Conservation (phyloP, 2,113 vertebrate species). For the Ginglymostoma cirratum region DNA sequence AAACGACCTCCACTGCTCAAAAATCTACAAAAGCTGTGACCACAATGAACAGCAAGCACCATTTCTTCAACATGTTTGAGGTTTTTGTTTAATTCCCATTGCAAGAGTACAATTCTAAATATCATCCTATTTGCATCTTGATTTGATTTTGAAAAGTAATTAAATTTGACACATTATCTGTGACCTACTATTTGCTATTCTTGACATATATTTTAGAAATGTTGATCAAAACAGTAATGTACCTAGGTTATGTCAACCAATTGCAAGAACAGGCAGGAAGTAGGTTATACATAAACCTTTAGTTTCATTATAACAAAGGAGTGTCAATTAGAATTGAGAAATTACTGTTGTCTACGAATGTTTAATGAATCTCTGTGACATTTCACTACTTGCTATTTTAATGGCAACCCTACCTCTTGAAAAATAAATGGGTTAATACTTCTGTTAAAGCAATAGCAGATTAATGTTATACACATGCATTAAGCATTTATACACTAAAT, state of each 20-base stretch:
- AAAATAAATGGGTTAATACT: conserved; percentile 21
- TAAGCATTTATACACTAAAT: neutral
- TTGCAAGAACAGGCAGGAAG: neutral
- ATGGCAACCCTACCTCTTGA: neutral
- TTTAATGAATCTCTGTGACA: neutral
- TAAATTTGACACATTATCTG: neutral
- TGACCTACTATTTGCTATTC: neutral
- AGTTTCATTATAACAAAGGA: conserved; percentile 22
- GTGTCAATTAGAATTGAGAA: neutral
- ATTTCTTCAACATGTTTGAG: neutral
- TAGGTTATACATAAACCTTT: neutral
- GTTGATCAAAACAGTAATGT: conserved; percentile 1
- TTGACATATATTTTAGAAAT: conserved; percentile 12
- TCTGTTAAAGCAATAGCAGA: neutral
- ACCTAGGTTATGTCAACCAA: neutral
- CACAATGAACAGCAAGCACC: neutral
- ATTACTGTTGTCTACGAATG: conserved; percentile 3
- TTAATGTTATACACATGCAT: neutral
- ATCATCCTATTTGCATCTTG: neutral
- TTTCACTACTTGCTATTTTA: neutral
- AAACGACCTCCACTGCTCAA: neutral
- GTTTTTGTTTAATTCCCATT: neutral
- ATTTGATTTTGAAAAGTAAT: conserved; percentile 15
- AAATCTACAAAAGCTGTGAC: neutral
- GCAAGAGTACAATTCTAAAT: neutral